A percentile compares a stretch with the other conserved stretches of the same genome.
phyloP scores from a whole-genome alignment of 2,797 vertebrate species.

The Ptychobarbus kaznakovi region DNA sequence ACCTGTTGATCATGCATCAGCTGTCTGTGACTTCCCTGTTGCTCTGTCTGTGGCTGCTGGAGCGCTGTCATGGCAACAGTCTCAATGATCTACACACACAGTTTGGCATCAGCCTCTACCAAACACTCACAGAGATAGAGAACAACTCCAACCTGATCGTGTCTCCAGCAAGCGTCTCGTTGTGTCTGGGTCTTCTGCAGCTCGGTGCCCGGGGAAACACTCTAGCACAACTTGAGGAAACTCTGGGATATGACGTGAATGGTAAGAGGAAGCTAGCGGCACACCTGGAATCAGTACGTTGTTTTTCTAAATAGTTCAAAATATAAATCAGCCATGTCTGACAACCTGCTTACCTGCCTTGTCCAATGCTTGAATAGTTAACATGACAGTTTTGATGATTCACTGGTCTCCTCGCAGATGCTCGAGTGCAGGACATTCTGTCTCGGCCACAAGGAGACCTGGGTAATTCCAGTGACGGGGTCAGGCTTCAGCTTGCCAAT shows the following conservation, averaged over 20 bases:
- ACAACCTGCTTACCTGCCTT: background rate
- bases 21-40: conserved; percentile 71
- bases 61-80: conserved; percentile 69
- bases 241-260: conserved; percentile 82
- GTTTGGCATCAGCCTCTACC: conserved; percentile 84
- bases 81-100: conserved; percentile 79
- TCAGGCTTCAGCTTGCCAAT: conserved; percentile 80
- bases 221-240: conserved; percentile 78
- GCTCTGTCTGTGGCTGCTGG: conserved; percentile 74
- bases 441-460: conserved; percentile 59
- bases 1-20: conserved; percentile 37
- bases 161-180: conserved; percentile 82
- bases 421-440: conserved; percentile 76
- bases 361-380: background rate
- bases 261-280: conserved; percentile 71
- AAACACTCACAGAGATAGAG: conserved; percentile 66
- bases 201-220: conserved; percentile 87
- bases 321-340: background rate
- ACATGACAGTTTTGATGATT: background rate
- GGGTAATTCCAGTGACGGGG: conserved; percentile 71
- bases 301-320: background rate
- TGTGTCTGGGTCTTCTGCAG: conserved; percentile 87
- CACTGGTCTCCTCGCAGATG: conserved; percentile 69
- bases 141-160: conserved; percentile 84
- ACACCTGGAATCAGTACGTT: background rate